phyloP scores from a whole-genome alignment of 2,797 vertebrate species.

The Varecia variegata region DNA sequence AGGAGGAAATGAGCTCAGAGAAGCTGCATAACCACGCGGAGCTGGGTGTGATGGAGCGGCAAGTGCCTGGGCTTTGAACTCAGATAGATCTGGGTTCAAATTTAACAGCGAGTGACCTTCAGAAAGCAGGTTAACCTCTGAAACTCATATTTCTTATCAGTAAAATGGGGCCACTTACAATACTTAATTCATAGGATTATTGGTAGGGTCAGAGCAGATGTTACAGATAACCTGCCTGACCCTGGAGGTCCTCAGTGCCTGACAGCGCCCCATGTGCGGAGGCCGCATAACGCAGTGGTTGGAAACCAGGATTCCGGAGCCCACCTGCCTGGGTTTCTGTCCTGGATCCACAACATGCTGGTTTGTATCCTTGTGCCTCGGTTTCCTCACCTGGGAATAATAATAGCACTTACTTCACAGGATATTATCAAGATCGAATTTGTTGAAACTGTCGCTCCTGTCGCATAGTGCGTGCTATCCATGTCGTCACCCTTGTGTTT shows the following conservation, averaged over 20 bases:
- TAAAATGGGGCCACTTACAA: not conserved
- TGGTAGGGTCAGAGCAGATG: not conserved
- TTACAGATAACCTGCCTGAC: not conserved
- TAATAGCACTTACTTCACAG: not conserved
- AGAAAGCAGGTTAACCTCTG: not conserved
- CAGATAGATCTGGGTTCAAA: not conserved
- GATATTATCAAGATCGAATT: not conserved
- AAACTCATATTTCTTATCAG: not conserved
- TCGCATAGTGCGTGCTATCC: not conserved
- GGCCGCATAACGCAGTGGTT: fast-evolving
- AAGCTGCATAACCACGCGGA: not conserved
- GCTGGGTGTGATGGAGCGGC: not conserved
- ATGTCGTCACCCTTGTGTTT: fast-evolving
- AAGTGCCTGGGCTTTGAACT: not conserved
- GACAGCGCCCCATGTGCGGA: fast-evolving
- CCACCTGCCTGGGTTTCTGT: not conserved
- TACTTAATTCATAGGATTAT: not conserved
- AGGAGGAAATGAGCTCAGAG: not conserved
- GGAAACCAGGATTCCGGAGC: not conserved
- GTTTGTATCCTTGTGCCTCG: not conserved
- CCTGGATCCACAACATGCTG: not conserved
- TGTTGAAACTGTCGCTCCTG: not conserved
- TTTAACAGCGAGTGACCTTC: not conserved
- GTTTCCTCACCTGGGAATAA: not conserved
- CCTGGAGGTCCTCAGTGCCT: not conserved